Base-by-base conservation (phyloP, 2,797 vertebrate genomes). In the Poliocrania exsul region DNA sequence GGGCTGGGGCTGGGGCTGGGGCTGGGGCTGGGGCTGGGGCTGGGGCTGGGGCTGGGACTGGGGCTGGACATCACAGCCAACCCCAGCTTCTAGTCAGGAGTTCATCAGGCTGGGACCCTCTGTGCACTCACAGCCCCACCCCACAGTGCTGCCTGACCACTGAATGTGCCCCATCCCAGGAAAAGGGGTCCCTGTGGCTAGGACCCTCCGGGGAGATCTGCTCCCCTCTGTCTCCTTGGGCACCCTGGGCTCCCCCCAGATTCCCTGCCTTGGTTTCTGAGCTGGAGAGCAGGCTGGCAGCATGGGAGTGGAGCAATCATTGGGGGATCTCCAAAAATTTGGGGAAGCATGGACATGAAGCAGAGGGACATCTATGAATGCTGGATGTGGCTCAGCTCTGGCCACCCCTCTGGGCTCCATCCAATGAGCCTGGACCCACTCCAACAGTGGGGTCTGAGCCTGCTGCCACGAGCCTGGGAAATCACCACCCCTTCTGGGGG, bases 41-140 rank as follows among this genome's bases (percentile, higher is more conserved):
- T n/a, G n/a, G n/a, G n/a, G n/a, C 18, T 26, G 40, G 24, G 38
- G 21, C 12, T 83, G 49, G 51, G 15, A 1, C 18, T 8, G 1
- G 28, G 3, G 40, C 16, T 42, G 40, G 40, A 42, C 1, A 2
- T 33, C 62, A 53, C 35, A 29, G 26, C n/a, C 61, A 33, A 44
- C 29, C 14, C 33, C 21, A 38, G 47, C 64, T 82, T 23, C 50
- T 60, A 18, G 25, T 37, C 0, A 2, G 37, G 58, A 47, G 40
- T 31, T 13, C 3, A 3, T 20, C 1, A 2, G 31, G 16, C 9
- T 28, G 26, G 46, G 40, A 70, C 16, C 6, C 35, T 0, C 0
- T 8, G 35, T 42, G 33, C 21, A 29, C 25, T 65, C 5, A 3
- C 28, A 71, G 4, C 28, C 49, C 28, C 4, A 3, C 3, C 11